Evolutionary conservation across 2,888 invertebrate genomes (phyloP).

Genomic region (Cancer borealis): DNA sequence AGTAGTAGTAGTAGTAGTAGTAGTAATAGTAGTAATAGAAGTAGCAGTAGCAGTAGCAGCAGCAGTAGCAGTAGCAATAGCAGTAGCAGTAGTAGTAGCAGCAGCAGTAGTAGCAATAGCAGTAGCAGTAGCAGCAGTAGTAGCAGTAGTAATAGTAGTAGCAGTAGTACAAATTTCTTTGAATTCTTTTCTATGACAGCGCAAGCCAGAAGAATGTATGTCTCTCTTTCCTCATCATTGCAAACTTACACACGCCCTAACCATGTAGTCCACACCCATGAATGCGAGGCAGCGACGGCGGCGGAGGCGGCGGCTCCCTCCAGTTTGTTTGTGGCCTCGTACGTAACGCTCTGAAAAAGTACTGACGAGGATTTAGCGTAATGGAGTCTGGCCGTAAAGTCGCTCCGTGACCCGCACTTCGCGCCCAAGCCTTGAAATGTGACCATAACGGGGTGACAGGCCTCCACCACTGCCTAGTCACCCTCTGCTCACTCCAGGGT

Average conservation of each 20-base stretch:
- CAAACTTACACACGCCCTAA: background rate
- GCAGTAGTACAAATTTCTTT: too few species aligned
- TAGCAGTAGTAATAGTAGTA: too few species aligned
- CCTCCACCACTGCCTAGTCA: background rate
- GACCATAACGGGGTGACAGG: background rate
- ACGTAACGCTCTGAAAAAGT: background rate
- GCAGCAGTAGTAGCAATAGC: too few species aligned
- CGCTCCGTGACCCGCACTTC: background rate
- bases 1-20: too few species aligned
- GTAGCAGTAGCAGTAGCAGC: too few species aligned
- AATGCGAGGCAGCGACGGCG: background rate
- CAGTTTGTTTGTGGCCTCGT: slow-evolving; percentile 7
- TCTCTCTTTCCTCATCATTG: background rate
- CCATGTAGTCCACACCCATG: background rate
- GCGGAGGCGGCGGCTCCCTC: background rate
- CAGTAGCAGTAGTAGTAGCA: too few species aligned
- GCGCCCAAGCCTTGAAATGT: background rate
- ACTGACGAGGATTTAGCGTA: slow-evolving; percentile 14
- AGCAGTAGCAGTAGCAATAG: too few species aligned
- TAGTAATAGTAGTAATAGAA: too few species aligned
- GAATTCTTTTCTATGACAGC: too few species aligned
- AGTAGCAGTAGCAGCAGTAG: too few species aligned
- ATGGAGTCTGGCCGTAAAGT: background rate
- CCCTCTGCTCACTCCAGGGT: background rate
- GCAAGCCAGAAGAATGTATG: background rate